Evolutionary conservation across 2,113 vertebrate genomes (phyloP).

Genomic region (Amia ocellicauda): DNA sequence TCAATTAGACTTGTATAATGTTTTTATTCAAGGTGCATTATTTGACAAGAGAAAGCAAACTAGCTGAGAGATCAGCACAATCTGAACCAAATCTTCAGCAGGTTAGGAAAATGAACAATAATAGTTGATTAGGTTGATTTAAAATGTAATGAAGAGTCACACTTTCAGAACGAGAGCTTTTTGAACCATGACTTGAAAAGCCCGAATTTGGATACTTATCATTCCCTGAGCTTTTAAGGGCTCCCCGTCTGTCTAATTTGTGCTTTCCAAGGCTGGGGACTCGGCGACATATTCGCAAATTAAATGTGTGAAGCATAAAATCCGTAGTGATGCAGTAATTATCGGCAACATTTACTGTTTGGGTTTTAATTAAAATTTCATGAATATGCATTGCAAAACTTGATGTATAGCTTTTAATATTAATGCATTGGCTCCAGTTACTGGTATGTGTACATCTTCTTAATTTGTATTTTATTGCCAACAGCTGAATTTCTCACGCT

Average conservation of each 20-base stretch:
- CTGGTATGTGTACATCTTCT: background rate
- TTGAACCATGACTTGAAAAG: slow-evolving; percentile 17
- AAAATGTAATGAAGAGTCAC: slow-evolving; percentile 24
- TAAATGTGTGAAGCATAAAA: slow-evolving; percentile 22
- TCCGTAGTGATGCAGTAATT: slow-evolving; percentile 24
- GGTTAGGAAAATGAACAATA: no score
- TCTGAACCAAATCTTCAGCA: no score
- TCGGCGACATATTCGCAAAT: background rate
- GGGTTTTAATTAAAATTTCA: slow-evolving; percentile 30
- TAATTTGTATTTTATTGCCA: background rate
- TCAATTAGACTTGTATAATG: no score
- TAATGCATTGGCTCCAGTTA: slow-evolving; percentile 13
- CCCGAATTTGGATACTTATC: slow-evolving; percentile 7
- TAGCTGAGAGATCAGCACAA: no score
- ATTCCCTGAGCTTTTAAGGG: background rate
- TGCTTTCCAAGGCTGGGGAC: background rate
- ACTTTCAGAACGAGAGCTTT: slow-evolving; percentile 6
- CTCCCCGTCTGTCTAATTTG: background rate
- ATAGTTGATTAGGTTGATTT: slow-evolving; percentile 35
- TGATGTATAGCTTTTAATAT: slow-evolving; percentile 14
- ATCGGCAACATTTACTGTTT: slow-evolving; percentile 16
- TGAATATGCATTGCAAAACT: slow-evolving; percentile 14
- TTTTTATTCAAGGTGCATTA: no score
- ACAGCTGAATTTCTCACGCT: background rate
- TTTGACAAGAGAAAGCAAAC: no score